Evolutionary conservation across 2,797 vertebrate genomes (phyloP).

Genomic region (Helostoma temminkii): DNA sequence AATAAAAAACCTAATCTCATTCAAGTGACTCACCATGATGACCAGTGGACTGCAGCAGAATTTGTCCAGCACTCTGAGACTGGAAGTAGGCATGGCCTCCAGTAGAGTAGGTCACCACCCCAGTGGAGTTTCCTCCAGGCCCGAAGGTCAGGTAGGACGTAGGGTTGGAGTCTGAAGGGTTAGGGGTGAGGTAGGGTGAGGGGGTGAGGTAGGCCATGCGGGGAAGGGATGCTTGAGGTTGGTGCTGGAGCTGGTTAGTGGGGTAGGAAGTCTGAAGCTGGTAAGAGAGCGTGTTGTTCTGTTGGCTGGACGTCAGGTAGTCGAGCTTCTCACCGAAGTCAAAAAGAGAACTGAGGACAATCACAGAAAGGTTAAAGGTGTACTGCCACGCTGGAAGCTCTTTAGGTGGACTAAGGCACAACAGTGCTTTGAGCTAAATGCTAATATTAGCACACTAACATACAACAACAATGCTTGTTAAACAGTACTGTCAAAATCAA

Average conservation of each 20-base stretch:
- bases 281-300: constrained; percentile 75
- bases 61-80: constrained; percentile 77
- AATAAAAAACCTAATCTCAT: neutral
- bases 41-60: constrained; percentile 83
- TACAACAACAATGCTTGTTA: neutral
- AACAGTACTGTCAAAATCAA: too few species aligned
- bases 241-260: constrained; percentile 63
- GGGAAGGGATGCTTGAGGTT: constrained; percentile 71
- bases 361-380: neutral
- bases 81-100: constrained; percentile 82
- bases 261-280: constrained; percentile 79
- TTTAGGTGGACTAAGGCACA: neutral
- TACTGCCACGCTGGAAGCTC: neutral
- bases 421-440: neutral
- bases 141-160: constrained; percentile 82
- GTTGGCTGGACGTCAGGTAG: constrained; percentile 79
- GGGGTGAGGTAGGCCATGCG: constrained; percentile 84
- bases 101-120: constrained; percentile 78
- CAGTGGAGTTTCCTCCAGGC: constrained; percentile 67
- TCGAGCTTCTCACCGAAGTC: constrained; percentile 83
- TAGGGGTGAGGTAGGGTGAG: constrained; percentile 81
- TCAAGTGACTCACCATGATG: constrained; percentile 70
- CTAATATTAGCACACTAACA: neutral
- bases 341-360: constrained; percentile 72
- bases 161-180: constrained; percentile 76